A percentile compares a stretch with the other conserved stretches of the same genome.
These are phyloP conservation scores for Poeciliopsis occidentalis DNA, from an alignment of 2,113 vertebrate genomes.

Conservation along the genomic window DNA sequence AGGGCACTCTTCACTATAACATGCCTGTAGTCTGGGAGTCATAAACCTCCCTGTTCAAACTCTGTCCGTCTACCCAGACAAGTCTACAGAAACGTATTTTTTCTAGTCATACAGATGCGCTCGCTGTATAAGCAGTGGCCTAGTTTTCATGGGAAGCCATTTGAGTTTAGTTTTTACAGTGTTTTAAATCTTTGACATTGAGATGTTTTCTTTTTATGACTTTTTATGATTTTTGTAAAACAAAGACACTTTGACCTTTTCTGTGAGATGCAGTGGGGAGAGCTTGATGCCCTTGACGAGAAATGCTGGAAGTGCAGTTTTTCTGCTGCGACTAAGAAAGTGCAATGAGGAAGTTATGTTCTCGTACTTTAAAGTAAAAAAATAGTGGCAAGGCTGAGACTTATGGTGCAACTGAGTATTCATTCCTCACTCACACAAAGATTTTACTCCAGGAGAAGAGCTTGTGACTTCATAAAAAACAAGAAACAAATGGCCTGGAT, in stretches of 20 bases:
- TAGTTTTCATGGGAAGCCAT: slow-evolving; percentile 11
- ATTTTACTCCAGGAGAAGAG: slow-evolving; percentile 61
- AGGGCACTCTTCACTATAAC: slow-evolving; percentile 46
- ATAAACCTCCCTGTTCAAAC: slow-evolving; percentile 35
- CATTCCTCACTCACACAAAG: slow-evolving; percentile 44
- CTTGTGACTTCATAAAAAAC: slow-evolving; percentile 49
- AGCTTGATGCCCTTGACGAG: slow-evolving; percentile 11
- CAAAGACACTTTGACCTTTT: slow-evolving; percentile 55
- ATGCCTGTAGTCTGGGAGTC: slow-evolving; percentile 25
- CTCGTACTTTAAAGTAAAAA: slow-evolving; percentile 41
- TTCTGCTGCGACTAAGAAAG: slow-evolving; percentile 58
- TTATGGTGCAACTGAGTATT: slow-evolving; percentile 53
- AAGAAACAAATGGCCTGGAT: slow-evolving; percentile 35
- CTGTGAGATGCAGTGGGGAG: slow-evolving; percentile 21
- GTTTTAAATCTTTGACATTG: slow-evolving; percentile 28
- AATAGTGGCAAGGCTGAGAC: slow-evolving; percentile 16
- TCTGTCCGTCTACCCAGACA: slow-evolving; percentile 12
- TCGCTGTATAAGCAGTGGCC: slow-evolving; percentile 14
- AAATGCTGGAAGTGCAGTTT: slow-evolving; percentile 60
- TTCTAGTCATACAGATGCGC: slow-evolving; percentile 29
- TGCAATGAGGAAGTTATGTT: slow-evolving; percentile 50
- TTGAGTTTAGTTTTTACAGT: slow-evolving; percentile 38
- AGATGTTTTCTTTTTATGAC: slow-evolving; percentile 9
- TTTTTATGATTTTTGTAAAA: slow-evolving; percentile 36
- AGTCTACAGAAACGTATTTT: slow-evolving; percentile 25